A percentile compares a stretch with the other conserved stretches of the same genome.
phyloP scores from a whole-genome alignment of 1,140 invertebrate species.

The Bicyclus anynana region DNA sequence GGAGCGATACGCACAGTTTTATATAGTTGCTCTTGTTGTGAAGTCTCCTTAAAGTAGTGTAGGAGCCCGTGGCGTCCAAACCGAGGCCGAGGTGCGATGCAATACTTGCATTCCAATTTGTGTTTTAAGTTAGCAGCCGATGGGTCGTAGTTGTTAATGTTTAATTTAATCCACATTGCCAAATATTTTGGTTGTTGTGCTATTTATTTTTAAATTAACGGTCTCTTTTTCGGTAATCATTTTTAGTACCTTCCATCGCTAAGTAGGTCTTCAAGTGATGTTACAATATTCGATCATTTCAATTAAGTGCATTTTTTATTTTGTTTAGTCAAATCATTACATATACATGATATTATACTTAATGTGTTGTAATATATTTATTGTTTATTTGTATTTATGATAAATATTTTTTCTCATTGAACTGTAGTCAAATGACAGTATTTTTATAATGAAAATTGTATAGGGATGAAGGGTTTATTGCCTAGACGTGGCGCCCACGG shows the following conservation, averaged over 20 bases:
- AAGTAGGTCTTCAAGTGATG: constrained; percentile 63
- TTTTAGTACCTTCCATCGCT: constrained; percentile 69
- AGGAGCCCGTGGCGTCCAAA: constrained; percentile 32
- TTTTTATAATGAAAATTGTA: constrained; percentile 78
- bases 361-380: constrained; percentile 70
- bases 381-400: constrained; percentile 68
- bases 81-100: constrained; percentile 69
- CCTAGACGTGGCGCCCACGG: constrained; percentile 32
- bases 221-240: constrained; percentile 36
- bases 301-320: constrained; percentile 76
- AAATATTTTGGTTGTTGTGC: constrained; percentile 76
- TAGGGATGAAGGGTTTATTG: constrained; percentile 67
- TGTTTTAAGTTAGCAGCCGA: constrained; percentile 67
- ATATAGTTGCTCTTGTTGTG: constrained; percentile 58
- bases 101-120: constrained; percentile 76
- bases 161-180: constrained; percentile 71
- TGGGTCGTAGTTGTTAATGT: constrained; percentile 66
- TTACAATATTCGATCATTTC: constrained; percentile 72
- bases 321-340: constrained; percentile 71
- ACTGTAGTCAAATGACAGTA: constrained; percentile 79
- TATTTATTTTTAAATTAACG: constrained; percentile 68
- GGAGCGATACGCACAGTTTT: constrained; percentile 72
- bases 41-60: constrained; percentile 50
- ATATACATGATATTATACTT: constrained; percentile 68
- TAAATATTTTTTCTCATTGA: constrained; percentile 71